Conservation (phyloP, 2,888 invertebrate species). For the Eupithecia tripunctaria region DNA sequence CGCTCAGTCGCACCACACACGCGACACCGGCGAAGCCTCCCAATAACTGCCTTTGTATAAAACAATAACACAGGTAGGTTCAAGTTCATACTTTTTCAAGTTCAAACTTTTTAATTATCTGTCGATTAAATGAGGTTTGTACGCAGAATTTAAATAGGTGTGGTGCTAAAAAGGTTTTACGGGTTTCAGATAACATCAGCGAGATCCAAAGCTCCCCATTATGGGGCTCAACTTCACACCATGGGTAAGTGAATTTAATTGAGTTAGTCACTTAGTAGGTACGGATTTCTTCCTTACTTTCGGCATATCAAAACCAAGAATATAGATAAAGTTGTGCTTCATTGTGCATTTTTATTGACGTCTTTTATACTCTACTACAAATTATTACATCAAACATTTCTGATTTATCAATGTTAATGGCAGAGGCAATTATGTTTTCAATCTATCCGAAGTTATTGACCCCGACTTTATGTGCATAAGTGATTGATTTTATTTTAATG, state of each 20-base stretch:
- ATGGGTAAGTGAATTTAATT: conserved; percentile 64
- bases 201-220: conserved; percentile 62
- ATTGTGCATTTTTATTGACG: background rate
- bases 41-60: conserved; percentile 40
- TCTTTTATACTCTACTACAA: background rate
- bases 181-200: conserved; percentile 56
- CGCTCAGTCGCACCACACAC: conserved; percentile 72
- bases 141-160: background rate
- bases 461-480: conserved; percentile 23
- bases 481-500: conserved; percentile 21
- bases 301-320: background rate
- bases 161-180: conserved; percentile 28
- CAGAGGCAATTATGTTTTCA: conserved; percentile 23
- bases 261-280: background rate
- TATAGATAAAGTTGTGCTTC: background rate
- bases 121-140: conserved; percentile 1
- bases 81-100: background rate
- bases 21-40: conserved; percentile 66
- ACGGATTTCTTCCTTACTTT: background rate
- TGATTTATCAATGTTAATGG: conserved; percentile 30
- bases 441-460: conserved; percentile 36
- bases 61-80: conserved; percentile 48
- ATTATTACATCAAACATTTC: conserved; percentile 2
- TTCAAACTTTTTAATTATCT: background rate
- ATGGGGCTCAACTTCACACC: conserved; percentile 69